Evolutionary conservation across 2,797 vertebrate genomes (phyloP).

Genomic region (Muscicapa comitata): DNA sequence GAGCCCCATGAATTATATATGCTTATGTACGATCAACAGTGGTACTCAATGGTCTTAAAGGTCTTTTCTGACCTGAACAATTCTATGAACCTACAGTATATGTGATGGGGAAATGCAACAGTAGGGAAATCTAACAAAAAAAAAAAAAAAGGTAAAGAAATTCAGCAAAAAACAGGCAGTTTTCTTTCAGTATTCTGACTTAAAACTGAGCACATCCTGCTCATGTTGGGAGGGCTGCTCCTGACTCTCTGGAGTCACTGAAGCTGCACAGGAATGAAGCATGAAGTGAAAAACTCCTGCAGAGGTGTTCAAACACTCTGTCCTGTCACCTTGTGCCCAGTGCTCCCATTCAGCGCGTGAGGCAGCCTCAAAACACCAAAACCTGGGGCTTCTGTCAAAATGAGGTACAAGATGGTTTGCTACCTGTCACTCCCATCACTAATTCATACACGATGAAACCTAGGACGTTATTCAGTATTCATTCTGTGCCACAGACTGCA

Average conservation of each 20-base stretch:
- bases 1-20: not conserved
- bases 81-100: not conserved
- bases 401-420: not conserved
- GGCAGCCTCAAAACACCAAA: not conserved
- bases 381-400: not conserved
- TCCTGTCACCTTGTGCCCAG: not conserved
- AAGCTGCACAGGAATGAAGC: not conserved
- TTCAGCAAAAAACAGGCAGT: not conserved
- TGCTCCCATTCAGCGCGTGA: fast-evolving
- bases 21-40: not conserved
- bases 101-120: not conserved
- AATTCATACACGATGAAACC: not conserved
- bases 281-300: not conserved
- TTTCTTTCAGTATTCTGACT: not conserved
- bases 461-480: not conserved
- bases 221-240: not conserved
- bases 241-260: not conserved
- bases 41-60: not conserved
- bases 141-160: not conserved
- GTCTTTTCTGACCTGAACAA: not conserved
- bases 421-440: not conserved
- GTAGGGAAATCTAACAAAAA: not conserved
- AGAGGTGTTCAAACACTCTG: not conserved
- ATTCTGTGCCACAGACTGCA: not conserved
- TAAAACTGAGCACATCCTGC: not conserved